phyloP scores from a whole-genome alignment of 2,888 invertebrate genomes.

The Ornithoptera priamus region DNA sequence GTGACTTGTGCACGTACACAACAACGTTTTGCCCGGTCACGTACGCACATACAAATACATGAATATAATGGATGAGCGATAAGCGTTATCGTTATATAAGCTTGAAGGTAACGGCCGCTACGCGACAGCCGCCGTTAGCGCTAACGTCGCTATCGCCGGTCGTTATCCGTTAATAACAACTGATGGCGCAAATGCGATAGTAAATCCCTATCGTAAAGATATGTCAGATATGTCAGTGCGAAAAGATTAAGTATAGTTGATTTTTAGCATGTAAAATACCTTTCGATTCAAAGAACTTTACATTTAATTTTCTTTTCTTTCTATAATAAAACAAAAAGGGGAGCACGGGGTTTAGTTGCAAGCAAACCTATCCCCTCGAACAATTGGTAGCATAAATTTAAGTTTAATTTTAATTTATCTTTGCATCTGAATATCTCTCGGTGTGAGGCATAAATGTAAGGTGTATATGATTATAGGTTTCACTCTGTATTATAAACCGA shows the following conservation, averaged over 20 bases:
- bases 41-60: conserved; percentile 20
- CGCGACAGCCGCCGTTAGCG: conserved; percentile 37
- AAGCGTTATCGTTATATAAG: conserved; percentile 37
- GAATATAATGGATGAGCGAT: conserved; percentile 14
- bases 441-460: too few relatives aligned
- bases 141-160: conserved; percentile 41
- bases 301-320: not conserved
- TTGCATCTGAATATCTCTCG: too few relatives aligned
- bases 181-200: conserved; percentile 27
- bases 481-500: too few relatives aligned
- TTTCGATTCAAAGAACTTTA: not conserved
- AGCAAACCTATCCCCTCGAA: too few relatives aligned
- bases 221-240: conserved; percentile 20
- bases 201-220: conserved; percentile 29
- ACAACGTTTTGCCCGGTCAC: conserved; percentile 10
- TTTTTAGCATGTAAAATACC: not conserved
- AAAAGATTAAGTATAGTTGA: conserved; percentile 6
- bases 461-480: too few relatives aligned
- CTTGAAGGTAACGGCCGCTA: conserved; percentile 45
- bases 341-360: too few relatives aligned
- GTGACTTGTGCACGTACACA: conserved; percentile 1
- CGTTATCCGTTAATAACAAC: conserved; percentile 52
- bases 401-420: too few relatives aligned
- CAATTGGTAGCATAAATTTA: too few relatives aligned
- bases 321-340: too few relatives aligned